phyloP scores from a whole-genome alignment of 2,888 invertebrate genomes.

The Dolichopus griseipennis region DNA sequence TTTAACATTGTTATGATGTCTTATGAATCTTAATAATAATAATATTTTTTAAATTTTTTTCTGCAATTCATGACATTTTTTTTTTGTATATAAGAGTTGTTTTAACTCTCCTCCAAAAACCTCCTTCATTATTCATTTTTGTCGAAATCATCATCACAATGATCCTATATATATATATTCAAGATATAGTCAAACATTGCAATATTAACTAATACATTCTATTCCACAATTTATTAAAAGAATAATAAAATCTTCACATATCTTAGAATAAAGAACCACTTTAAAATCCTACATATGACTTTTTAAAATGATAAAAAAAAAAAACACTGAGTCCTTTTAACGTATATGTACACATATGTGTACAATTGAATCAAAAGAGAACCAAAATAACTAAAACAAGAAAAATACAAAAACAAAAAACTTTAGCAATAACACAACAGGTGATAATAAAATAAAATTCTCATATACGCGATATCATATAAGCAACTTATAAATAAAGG shows the following conservation, averaged over 20 bases:
- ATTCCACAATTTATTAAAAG: background rate
- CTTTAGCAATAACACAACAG: slow-evolving; percentile 22
- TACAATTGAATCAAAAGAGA: too few relatives aligned
- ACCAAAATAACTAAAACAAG: too few relatives aligned
- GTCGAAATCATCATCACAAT: too few relatives aligned
- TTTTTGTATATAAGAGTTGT: background rate
- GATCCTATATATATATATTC: too few relatives aligned
- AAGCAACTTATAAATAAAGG: too few relatives aligned
- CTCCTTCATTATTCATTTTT: background rate
- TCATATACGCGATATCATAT: background rate
- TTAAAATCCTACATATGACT: slow-evolving; percentile 1
- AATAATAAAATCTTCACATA: background rate
- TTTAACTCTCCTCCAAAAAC: background rate
- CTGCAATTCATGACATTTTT: background rate
- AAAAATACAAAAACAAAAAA: background rate
- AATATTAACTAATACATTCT: too few relatives aligned
- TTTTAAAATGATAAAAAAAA: background rate
- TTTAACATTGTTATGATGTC: background rate
- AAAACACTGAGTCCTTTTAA: too few relatives aligned
- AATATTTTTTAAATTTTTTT: background rate
- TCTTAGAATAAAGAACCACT: background rate
- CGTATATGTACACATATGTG: too few relatives aligned
- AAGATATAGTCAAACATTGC: too few relatives aligned
- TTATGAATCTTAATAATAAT: too few relatives aligned
- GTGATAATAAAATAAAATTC: slow-evolving; percentile 24